Conservation (phyloP, 2,888 invertebrate species). For the Lasioglossum villosulum region DNA sequence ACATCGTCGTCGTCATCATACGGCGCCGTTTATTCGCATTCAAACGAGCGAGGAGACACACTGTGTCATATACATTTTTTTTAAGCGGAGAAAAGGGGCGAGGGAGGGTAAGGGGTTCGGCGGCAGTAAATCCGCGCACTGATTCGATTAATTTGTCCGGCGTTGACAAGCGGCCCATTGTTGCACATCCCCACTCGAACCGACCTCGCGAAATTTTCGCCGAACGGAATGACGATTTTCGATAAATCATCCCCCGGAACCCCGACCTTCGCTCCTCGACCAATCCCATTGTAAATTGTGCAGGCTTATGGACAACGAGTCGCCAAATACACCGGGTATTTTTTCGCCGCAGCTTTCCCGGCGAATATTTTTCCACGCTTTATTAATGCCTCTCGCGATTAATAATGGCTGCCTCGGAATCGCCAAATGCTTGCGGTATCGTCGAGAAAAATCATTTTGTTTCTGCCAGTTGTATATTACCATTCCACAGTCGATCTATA, state of each 20-base stretch:
- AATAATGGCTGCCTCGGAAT: conserved; percentile 25
- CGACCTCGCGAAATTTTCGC: conserved; percentile 59
- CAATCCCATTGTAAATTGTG: conserved; percentile 60
- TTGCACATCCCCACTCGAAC: conserved; percentile 17
- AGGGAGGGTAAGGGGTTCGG: not conserved
- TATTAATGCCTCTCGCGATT: conserved; percentile 45
- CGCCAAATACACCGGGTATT: conserved; percentile 58
- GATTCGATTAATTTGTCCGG: conserved; percentile 73
- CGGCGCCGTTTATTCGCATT: conserved; percentile 66
- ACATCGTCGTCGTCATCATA: conserved; percentile 60
- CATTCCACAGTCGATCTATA: no score
- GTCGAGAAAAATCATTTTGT: not conserved
- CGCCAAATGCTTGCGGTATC: not conserved
- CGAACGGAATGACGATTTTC: conserved; percentile 63
- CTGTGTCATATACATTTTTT: conserved; percentile 56
- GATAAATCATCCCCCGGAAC: conserved; percentile 62
- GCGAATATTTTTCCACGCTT: conserved; percentile 39
- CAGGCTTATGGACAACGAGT: conserved; percentile 60
- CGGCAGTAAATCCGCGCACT: conserved; percentile 70
- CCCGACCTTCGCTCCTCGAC: not conserved
- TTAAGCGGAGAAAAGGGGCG: not conserved
- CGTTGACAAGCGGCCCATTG: conserved; percentile 65
- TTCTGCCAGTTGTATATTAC: no score
- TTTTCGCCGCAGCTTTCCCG: conserved; percentile 26
- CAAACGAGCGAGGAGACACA: conserved; percentile 66